Base-by-base conservation (phyloP, 92 coral and sea anemone genomes). In the Parazoanthus swiftii region DNA sequence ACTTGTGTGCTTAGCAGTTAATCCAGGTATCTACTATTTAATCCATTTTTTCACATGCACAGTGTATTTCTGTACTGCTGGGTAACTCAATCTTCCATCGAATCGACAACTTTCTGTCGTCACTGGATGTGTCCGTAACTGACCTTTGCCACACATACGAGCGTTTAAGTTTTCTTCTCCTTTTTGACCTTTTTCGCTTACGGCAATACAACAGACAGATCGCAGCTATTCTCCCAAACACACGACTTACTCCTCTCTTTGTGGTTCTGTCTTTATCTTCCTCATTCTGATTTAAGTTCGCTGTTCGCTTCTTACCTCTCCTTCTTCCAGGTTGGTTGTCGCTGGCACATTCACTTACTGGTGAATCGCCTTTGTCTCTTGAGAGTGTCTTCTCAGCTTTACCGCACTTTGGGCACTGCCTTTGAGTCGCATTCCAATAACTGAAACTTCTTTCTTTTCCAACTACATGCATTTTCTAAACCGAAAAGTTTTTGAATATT, bases 101-200 rank as follows among this genome's bases (percentile, higher is more conserved):
- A 37, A 25, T 33, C 11, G 85, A 80, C 72, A 58, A 59, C 37
- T 56, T 80, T 80, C 85, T 80, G n/a, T 80, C 85, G n/a, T 80
- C 85, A 11, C 37, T 54, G 48, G 85, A 15, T 6, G 71, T n/a
- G 10, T 80, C 85, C 3, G 26, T 80, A 5, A 80, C 85, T 29
- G 85, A 80, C 71, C 73, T 80, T 56, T 80, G 85, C 85, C 85
- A 80, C 36, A 58, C 72, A 58, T 80, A 80, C 13, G 85, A 80
- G 71, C 26, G 85, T 36, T 58, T 80, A 0, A 35, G 36, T 59
- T 80, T 58, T 29, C 65, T 58, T n/a, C 65, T 80, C 71, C 72
- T 50, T 50, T 51, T 58, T 35, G 85, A 23, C 43, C 46, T 58
- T 80, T 54, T 58, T 80, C 72, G 85, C 42, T 68, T 56, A 8